These are phyloP conservation scores for Orthosia gracilis DNA, from an alignment of 2,888 invertebrate species.

Conservation along the genomic window DNA sequence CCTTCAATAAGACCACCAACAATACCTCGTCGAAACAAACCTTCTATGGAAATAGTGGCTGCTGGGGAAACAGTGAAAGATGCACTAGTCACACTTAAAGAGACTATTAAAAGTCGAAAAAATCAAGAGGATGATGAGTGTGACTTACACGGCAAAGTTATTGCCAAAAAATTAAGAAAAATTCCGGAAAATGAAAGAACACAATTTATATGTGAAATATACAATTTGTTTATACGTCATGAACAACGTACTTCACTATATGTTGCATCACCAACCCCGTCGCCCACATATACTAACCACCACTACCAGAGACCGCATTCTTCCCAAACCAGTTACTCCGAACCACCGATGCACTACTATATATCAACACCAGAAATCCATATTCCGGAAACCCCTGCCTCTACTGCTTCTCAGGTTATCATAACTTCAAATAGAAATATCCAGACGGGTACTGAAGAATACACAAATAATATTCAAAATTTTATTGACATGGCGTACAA, in stretches of 20 bases:
- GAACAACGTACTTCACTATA: not conserved
- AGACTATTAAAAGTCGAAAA: not conserved
- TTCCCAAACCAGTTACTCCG: not conserved
- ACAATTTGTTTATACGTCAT: not conserved
- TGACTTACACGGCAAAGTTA: not conserved
- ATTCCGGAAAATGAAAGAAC: not conserved
- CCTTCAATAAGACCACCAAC: not conserved
- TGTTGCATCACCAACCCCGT: not conserved
- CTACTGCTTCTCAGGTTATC: no score
- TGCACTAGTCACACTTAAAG: not conserved
- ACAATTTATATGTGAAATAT: not conserved
- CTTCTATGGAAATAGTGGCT: not conserved
- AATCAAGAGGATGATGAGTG: not conserved
- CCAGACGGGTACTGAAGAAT: no score
- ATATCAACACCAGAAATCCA: no score
- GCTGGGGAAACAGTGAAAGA: not conserved
- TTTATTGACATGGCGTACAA: no score
- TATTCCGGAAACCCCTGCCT: no score
- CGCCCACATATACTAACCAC: not conserved
- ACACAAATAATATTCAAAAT: no score
- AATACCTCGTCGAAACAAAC: not conserved
- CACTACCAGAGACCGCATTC: not conserved
- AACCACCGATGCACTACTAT: not conserved
- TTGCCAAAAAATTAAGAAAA: not conserved
- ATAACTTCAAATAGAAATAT: no score